Percentiles rank a stretch among this genome's conserved stretches.
phyloP scores from a whole-genome alignment of 1,140 invertebrate species.

The Nixonia krombeini region DNA sequence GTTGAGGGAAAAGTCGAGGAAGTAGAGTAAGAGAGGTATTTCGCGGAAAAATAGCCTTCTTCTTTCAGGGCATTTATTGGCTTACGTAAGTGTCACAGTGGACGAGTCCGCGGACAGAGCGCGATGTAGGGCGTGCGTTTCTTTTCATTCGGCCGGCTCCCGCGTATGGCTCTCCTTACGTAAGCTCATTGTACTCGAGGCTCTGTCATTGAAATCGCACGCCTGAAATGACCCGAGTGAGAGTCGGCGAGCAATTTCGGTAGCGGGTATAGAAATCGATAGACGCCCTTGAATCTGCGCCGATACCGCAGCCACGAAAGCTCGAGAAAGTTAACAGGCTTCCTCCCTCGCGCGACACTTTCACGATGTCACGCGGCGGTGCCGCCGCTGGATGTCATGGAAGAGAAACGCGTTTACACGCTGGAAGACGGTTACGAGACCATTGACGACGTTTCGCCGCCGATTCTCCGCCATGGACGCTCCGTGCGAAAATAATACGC shows the following conservation, averaged over 20 bases:
- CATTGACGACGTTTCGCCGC: no score
- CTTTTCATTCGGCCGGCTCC: conserved; percentile 28
- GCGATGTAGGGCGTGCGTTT: conserved; percentile 30
- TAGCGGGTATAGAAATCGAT: conserved; percentile 35
- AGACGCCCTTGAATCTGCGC: conserved; percentile 36
- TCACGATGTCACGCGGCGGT: no score
- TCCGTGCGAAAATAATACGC: no score
- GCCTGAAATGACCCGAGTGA: not conserved
- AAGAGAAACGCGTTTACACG: conserved; percentile 7
- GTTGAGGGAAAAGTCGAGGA: conserved; percentile 4
- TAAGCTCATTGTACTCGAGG: conserved; percentile 32
- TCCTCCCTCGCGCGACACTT: conserved; percentile 29
- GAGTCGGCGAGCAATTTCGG: conserved; percentile 18
- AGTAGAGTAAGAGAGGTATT: not conserved
- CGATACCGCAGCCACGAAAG: no score
- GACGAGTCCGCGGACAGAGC: not conserved
- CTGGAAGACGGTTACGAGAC: no score
- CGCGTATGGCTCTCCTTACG: conserved; percentile 17
- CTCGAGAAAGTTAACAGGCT: conserved; percentile 39
- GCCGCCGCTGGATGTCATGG: not conserved
- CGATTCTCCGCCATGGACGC: no score
- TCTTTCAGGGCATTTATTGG: conserved; percentile 6
- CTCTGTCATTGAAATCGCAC: conserved; percentile 24
- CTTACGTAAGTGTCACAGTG: conserved; percentile 29
- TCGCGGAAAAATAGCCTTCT: not conserved